A percentile compares a stretch with the other conserved stretches of the same genome.
These are phyloP conservation scores for Tyria jacobaeae DNA, from an alignment of 2,888 invertebrate genomes.

Conservation along the genomic window DNA sequence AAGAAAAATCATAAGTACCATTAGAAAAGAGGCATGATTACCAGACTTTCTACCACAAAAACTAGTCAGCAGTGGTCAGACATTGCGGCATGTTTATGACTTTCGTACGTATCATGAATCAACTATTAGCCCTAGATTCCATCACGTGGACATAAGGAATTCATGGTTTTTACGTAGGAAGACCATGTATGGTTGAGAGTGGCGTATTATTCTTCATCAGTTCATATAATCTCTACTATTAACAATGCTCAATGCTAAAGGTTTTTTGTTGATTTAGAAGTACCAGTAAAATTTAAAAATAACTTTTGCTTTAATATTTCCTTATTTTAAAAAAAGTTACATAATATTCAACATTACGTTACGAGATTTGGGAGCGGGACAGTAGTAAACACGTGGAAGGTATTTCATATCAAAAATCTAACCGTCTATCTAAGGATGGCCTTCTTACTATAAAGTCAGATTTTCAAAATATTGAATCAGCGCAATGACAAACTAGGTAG, in stretches of 20 bases:
- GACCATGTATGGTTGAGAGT: not conserved
- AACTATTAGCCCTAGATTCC: conserved; percentile 35
- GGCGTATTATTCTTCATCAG: not conserved
- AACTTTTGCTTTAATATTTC: not conserved
- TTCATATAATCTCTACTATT: too few species aligned
- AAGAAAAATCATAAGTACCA: conserved; percentile 34
- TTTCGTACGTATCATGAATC: conserved; percentile 39
- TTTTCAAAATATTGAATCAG: too few species aligned
- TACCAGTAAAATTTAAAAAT: not conserved
- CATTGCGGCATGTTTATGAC: conserved; percentile 30
- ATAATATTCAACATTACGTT: too few species aligned
- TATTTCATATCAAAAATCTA: too few species aligned
- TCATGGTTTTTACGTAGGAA: conserved; percentile 32
- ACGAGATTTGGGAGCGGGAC: not conserved
- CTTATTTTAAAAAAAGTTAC: too few species aligned
- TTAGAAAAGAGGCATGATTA: conserved; percentile 45
- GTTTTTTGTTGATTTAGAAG: too few species aligned
- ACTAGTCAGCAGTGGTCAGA: conserved; percentile 32
- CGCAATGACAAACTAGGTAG: too few species aligned
- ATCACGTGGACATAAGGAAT: conserved; percentile 22
- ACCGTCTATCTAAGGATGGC: too few species aligned
- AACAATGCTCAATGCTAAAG: too few species aligned
- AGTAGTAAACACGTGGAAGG: too few species aligned
- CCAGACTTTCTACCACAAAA: conserved; percentile 49
- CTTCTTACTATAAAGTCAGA: too few species aligned